Percentiles rank a stretch among this genome's conserved stretches.
These are phyloP conservation scores for Machimus rusticus DNA, from an alignment of 2,888 invertebrate species.

Conservation along the genomic window DNA sequence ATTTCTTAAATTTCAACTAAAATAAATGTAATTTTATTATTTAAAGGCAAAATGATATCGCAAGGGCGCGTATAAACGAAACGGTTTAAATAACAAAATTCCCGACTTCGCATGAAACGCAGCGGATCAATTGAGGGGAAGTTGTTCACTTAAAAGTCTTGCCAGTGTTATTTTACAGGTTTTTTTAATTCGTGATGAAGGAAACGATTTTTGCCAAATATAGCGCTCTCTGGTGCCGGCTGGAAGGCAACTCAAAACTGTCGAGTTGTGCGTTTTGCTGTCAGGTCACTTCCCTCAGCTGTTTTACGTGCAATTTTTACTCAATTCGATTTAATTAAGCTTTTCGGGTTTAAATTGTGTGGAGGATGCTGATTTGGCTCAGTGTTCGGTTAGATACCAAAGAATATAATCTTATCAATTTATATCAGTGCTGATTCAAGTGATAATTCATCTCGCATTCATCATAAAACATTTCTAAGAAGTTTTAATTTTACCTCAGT, in stretches of 20 bases:
- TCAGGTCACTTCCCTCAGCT: not conserved
- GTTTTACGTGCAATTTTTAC: not conserved
- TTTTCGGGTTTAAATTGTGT: not conserved
- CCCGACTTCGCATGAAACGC: not conserved
- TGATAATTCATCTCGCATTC: not conserved
- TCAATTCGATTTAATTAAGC: not conserved
- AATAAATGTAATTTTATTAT: not conserved
- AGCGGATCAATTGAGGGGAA: not conserved
- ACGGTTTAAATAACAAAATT: not conserved
- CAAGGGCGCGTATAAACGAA: no score
- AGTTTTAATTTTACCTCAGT: not conserved
- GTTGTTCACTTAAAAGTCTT: not conserved
- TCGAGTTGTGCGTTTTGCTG: not conserved
- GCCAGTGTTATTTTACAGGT: not conserved
- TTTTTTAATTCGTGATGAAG: not conserved
- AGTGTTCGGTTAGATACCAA: not conserved
- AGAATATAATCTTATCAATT: not conserved
- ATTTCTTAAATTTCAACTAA: not conserved
- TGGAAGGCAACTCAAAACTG: not conserved
- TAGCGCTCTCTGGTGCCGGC: not conserved
- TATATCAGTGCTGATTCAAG: not conserved
- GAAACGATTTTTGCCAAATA: not conserved
- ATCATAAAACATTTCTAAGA: not conserved
- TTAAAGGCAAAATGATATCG: not conserved
- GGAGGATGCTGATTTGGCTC: not conserved